These are phyloP conservation scores for Phasia obesa DNA, from an alignment of 2,888 invertebrate species.

Conservation along the genomic window DNA sequence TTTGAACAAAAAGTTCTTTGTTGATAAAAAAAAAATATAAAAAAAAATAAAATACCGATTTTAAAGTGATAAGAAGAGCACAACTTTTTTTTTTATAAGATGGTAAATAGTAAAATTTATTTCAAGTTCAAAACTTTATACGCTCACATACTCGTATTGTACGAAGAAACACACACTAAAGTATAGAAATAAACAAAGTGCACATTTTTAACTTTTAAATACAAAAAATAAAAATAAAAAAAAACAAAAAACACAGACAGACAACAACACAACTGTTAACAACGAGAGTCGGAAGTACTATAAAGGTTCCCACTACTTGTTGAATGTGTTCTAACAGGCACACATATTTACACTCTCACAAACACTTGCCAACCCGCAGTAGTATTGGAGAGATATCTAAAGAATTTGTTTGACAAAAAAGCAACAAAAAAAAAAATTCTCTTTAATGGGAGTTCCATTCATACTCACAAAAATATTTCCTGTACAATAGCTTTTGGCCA, in stretches of 20 bases:
- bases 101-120: slow-evolving; percentile 31
- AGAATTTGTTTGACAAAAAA: slow-evolving; percentile 2
- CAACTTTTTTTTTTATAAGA: slow-evolving; percentile 31
- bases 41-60: neutral
- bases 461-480: slow-evolving; percentile 2
- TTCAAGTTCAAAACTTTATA: slow-evolving; percentile 31
- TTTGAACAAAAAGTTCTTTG: slow-evolving; percentile 10
- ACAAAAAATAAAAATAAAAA: neutral
- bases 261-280: slow-evolving; percentile 57
- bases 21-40: slow-evolving; percentile 24
- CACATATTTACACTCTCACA: neutral
- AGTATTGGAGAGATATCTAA: neutral
- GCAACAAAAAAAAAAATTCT: neutral
- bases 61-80: slow-evolving; percentile 54
- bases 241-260: slow-evolving; percentile 6
- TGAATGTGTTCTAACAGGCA: slow-evolving; percentile 55
- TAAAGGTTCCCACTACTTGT: slow-evolving; percentile 55
- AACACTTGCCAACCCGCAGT: neutral
- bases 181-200: neutral
- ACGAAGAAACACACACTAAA: slow-evolving; percentile 12
- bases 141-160: neutral
- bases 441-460: slow-evolving; percentile 9
- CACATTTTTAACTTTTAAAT: neutral
- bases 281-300: slow-evolving; percentile 65
- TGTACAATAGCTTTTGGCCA: neutral